A percentile compares a stretch with the other conserved stretches of the same genome.
phyloP scores from a whole-genome alignment of 2,888 invertebrate species.

The Halictus ligatus region DNA sequence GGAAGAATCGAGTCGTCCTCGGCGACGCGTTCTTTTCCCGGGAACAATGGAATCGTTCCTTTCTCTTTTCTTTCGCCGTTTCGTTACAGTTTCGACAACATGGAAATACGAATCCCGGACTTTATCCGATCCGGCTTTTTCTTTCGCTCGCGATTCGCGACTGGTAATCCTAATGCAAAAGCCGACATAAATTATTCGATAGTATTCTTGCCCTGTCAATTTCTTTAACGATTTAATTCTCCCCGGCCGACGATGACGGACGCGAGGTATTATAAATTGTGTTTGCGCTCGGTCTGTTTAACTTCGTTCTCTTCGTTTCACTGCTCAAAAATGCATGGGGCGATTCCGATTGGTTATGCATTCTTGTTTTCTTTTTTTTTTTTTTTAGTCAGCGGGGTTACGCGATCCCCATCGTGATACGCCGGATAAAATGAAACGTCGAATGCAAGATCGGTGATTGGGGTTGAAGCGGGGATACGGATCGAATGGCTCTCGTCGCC shows the following conservation, averaged over 20 bases:
- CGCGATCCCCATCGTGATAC: slow-evolving; percentile 17
- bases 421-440: slow-evolving; percentile 38
- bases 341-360: background rate
- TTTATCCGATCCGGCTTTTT: slow-evolving; percentile 1
- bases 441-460: slow-evolving; percentile 24
- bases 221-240: slow-evolving; percentile 16
- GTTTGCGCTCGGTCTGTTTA: slow-evolving; percentile 35
- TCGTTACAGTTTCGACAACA: background rate
- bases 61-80: background rate
- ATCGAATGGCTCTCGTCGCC: slow-evolving; percentile 38
- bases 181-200: slow-evolving; percentile 17
- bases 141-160: slow-evolving; percentile 12
- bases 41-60: background rate
- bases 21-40: background rate
- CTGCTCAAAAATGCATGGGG: background rate
- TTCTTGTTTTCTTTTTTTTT: background rate
- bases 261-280: slow-evolving; percentile 26
- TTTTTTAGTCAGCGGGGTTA: background rate
- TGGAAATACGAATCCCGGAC: slow-evolving; percentile 1
- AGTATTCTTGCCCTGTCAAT: slow-evolving; percentile 40
- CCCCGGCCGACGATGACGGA: background rate
- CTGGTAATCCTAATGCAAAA: slow-evolving; percentile 30
- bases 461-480: slow-evolving; percentile 37
- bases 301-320: background rate
- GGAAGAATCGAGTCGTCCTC: too few relatives aligned